Percentiles rank a stretch among this genome's conserved stretches.
These are phyloP conservation scores for Cryptops parisi DNA, from an alignment of 2,888 invertebrate species.

Conservation along the genomic window DNA sequence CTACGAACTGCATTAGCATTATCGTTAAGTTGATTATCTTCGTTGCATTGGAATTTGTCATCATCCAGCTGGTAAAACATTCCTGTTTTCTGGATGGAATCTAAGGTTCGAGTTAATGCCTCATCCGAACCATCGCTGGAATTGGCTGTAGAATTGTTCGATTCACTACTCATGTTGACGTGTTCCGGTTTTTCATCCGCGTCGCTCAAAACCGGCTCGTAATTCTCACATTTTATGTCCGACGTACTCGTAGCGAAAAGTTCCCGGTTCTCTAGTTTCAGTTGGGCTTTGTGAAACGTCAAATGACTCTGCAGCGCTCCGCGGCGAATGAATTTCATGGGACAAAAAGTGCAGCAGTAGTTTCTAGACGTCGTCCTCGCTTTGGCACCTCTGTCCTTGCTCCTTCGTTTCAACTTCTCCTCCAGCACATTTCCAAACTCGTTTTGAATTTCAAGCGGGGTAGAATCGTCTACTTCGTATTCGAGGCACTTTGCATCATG, in stretches of 20 bases:
- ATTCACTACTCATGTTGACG: no score
- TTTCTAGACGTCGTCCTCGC: not conserved
- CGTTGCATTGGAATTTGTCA: no score
- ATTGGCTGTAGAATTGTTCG: no score
- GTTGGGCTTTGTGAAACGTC: not conserved
- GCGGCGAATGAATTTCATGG: not conserved
- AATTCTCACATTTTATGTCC: not conserved
- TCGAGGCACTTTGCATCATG: not conserved
- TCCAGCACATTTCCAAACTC: not conserved
- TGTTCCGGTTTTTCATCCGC: no score
- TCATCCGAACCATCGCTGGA: no score
- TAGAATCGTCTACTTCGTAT: not conserved
- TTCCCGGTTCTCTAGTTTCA: not conserved
- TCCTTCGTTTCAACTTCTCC: not conserved
- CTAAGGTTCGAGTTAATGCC: no score
- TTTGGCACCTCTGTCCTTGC: not conserved
- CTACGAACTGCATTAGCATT: no score
- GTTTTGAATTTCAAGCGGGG: no score
- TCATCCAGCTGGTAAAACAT: no score
- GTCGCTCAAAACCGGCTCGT: no score
- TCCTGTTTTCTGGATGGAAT: no score
- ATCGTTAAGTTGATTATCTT: no score
- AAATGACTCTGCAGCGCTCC: slow-evolving; percentile 2
- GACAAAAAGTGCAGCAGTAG: slow-evolving; percentile 2
- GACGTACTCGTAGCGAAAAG: not conserved